Evolutionary conservation across 2,113 vertebrate species (phyloP).

Genomic region (Orthonyx spaldingii): DNA sequence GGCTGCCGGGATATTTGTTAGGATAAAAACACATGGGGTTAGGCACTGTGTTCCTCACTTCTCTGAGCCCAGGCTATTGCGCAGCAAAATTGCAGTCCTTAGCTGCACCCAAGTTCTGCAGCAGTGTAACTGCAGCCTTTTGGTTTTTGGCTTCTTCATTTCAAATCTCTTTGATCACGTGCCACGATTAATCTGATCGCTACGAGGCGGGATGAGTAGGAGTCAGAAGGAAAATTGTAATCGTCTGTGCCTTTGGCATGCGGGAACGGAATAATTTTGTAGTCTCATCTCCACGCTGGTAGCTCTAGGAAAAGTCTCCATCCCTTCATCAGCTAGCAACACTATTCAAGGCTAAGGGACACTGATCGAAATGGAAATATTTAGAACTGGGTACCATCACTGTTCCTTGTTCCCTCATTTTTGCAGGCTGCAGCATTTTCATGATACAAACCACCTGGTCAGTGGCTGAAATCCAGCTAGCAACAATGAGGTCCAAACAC

Average conservation of each 20-base stretch:
- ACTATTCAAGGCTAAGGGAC: fast-evolving
- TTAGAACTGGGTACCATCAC: background rate
- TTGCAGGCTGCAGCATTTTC: background rate
- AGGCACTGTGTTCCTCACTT: background rate
- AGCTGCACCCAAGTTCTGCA: background rate
- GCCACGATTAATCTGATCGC: constrained; percentile 7
- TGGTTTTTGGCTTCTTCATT: background rate
- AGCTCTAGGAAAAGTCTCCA: background rate
- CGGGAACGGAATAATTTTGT: background rate
- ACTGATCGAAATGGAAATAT: background rate
- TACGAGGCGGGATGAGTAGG: background rate
- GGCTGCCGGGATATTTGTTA: background rate
- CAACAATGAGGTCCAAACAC: background rate
- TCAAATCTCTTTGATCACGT: background rate
- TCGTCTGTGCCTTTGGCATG: constrained; percentile 3
- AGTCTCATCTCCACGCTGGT: background rate
- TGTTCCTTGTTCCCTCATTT: background rate
- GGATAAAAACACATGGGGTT: background rate
- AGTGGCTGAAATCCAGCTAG: background rate
- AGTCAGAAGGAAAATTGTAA: constrained; percentile 22
- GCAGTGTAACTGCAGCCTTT: background rate
- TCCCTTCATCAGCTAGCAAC: background rate
- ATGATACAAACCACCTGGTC: background rate
- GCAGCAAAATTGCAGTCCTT: background rate
- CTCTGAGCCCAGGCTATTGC: background rate